Percentiles rank a stretch among this genome's conserved stretches.
Evolutionary conservation across 1,140 invertebrate species (phyloP).

Genomic region (Steinernema khuongi): DNA sequence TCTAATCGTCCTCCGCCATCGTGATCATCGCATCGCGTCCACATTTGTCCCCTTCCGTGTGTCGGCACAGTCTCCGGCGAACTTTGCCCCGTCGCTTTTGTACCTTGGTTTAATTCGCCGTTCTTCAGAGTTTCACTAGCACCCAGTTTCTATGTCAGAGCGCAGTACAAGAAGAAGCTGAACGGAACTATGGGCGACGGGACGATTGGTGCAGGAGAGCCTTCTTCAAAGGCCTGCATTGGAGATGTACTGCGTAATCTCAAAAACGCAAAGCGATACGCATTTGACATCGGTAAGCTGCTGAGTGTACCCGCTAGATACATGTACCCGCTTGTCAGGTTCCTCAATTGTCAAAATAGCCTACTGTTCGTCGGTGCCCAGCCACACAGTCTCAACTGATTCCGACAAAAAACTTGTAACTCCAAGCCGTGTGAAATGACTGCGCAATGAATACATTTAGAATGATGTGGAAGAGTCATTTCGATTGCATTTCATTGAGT

Average conservation of each 20-base stretch:
- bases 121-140: no score
- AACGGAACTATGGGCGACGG: background rate
- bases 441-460: background rate
- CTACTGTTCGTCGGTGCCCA: background rate
- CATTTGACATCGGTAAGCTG: background rate
- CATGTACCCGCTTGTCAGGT: background rate
- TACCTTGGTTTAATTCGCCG: no score
- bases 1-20: background rate
- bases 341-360: background rate
- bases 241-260: background rate
- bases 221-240: background rate
- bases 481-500: background rate
- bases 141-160: no score
- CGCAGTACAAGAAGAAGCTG: no score
- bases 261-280: slow-evolving; percentile 1
- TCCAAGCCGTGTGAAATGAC: background rate
- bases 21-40: background rate
- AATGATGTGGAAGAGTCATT: background rate
- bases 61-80: background rate
- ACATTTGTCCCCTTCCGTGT: background rate
- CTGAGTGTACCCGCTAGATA: background rate
- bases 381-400: background rate
- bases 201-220: background rate
- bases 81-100: background rate
- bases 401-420: background rate